phyloP scores from a whole-genome alignment of 2,113 vertebrate species.

The Camelus bactrianus region DNA sequence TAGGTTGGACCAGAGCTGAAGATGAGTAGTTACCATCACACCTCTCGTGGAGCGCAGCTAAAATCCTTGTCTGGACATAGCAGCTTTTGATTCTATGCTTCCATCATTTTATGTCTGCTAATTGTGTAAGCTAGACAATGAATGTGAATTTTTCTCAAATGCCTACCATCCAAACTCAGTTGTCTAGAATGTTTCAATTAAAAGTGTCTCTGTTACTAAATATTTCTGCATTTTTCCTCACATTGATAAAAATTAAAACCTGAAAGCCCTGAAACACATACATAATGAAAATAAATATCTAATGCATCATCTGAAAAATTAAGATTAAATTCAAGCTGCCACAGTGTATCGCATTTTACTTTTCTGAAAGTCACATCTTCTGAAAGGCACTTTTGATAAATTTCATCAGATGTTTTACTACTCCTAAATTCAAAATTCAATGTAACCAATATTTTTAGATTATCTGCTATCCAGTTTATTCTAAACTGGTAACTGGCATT shows the following conservation, averaged over 20 bases:
- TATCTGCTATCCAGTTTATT: not conserved
- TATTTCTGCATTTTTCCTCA: constrained; percentile 13
- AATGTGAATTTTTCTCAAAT: not conserved
- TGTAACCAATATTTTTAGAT: not conserved
- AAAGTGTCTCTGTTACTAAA: not conserved
- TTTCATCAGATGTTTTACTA: constrained; percentile 19
- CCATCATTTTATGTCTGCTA: not conserved
- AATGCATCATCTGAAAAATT: not conserved
- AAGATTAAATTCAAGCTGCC: constrained; percentile 8
- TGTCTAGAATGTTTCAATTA: not conserved
- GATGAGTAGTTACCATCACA: not conserved
- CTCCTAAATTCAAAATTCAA: not conserved
- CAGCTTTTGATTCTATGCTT: not conserved
- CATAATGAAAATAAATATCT: not conserved
- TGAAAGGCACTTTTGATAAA: constrained; percentile 18
- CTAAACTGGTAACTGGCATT: not conserved
- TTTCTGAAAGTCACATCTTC: not conserved
- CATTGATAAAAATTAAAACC: not conserved
- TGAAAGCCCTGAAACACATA: not conserved
- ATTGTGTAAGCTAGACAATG: not conserved
- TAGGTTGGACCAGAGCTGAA: constrained; percentile 14
- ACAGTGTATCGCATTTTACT: not conserved
- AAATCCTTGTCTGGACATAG: not conserved
- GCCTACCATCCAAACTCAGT: not conserved
- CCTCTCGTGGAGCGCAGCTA: not conserved